Conservation (phyloP, 30 jellyfish, hydroid and myxozoan species). For the Turritopsis rubra region DNA sequence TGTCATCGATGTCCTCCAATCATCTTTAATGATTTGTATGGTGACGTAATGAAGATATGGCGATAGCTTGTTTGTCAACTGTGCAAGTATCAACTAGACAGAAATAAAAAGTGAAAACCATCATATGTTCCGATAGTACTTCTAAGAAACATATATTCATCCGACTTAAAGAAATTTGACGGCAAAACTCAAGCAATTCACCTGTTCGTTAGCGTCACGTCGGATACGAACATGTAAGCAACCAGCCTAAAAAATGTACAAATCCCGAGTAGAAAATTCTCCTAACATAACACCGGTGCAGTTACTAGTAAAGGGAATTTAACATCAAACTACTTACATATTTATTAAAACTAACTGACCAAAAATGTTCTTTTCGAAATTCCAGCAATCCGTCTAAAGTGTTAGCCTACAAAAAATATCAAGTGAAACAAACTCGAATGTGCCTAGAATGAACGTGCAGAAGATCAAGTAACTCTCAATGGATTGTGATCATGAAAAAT, state of each 20-base stretch:
- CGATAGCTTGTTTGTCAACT: conserved; percentile 49
- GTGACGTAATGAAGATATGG: conserved; percentile 63
- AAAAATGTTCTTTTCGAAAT: conserved; percentile 66
- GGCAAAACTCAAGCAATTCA: too few relatives aligned
- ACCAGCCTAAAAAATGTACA: conserved; percentile 75
- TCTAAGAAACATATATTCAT: too few relatives aligned
- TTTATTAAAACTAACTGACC: conserved; percentile 72
- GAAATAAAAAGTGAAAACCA: background rate
- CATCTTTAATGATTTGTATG: conserved; percentile 66
- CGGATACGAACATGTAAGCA: conserved; percentile 73
- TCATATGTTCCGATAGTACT: too few relatives aligned
- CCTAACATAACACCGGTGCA: background rate
- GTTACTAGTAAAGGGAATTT: too few relatives aligned
- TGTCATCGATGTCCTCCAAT: conserved; percentile 47
- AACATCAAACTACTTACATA: conserved; percentile 42
- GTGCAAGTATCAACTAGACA: conserved; percentile 56
- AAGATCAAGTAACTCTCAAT: too few relatives aligned
- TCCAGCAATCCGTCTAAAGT: conserved; percentile 81
- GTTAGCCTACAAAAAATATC: conserved; percentile 46
- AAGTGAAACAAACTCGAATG: too few relatives aligned
- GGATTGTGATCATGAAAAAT: too few relatives aligned
- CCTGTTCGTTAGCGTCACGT: conserved; percentile 86
- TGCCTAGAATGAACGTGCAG: too few relatives aligned
- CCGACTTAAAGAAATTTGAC: too few relatives aligned
- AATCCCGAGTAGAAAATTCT: too few relatives aligned